Evolutionary conservation across 2,797 vertebrate genomes (phyloP), one percentile per base, ranked within the genome.

Genomic region (Oryzias sinensis): DNA sequence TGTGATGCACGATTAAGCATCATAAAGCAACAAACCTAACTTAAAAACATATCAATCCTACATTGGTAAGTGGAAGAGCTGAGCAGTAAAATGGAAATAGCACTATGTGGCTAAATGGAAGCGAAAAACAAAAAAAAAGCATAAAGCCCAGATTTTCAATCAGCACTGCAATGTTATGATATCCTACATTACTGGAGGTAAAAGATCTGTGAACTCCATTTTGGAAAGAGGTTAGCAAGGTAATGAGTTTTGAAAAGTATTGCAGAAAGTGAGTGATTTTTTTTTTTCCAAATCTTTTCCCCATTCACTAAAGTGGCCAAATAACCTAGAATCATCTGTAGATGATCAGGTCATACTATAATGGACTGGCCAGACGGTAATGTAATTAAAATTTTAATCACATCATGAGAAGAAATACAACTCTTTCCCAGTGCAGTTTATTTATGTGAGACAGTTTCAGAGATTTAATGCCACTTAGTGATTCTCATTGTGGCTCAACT

Each of bases 401-500:
- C 18, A 14, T 5, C n/a, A 22, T 22, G 15, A 54, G 48, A 42
- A 20, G 49, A 55, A 56, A 49, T 55, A 6, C 22, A 33, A 57
- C 40, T 49, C 37, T 45, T 20, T 43, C 5, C 25, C 20, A 3
- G 56, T 25, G 48, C 20, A 52, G 37, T 67, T 61, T 50, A 47
- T 65, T 68, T 15, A 40, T 14, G 24, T 24, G 43, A 57, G 16
- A 16, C 33, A 22, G 46, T 58, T 59, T 18, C 59, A 18, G 27
- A 50, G 37, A 53, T 57, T 61, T 41, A 62, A 33, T 53, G 52
- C 43, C 49, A 48, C 22, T 59, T 33, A 27, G 6, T 0, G 1
- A 51, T 52, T 63, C 17, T 46, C 62, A 60, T 53, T 72, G 27
- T 68, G 42, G 46, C 48, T 43, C 60, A 18, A 17, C 51, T 48